Evolutionary conservation across 2,888 invertebrate species (phyloP), one percentile per base, ranked within the genome.

Genomic region (Clunio marinus): DNA sequence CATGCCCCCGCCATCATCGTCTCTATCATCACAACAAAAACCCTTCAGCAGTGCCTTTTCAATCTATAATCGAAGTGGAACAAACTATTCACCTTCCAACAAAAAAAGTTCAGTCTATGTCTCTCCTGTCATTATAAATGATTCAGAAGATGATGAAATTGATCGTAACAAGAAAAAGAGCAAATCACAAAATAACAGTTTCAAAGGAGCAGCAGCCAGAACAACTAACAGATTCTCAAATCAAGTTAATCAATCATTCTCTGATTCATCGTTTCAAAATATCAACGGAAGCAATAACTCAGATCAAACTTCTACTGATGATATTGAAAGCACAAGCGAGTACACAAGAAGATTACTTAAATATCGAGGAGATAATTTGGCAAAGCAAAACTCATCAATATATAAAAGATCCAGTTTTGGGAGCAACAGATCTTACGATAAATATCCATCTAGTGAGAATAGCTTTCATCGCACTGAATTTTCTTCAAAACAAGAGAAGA

Each of bases 251-350:
- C 32, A 32, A 32, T 10, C 4, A 7, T 4, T 10, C 4, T 7
- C 32, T 32, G 25, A 25, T 24, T 8, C 27, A 4, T 27, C 10
- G 7, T n/a, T n/a, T n/a, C 17, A 13, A 17, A 35, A n/a, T 2
- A 5, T 15, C 5, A 32, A 60, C 20, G 51, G 55, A 20, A 35
- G 8, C 4, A 68, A 68, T 35, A 15, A 25, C 13, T 17, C 22
- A 2, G 20, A 78, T 55, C 77, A 81, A 2, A 71, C 71, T 24
- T 72, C 82, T 72, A 81, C 83, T 75, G 82, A 82, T 70, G 86
- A 87, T 74, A 85, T 87, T 72, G 87, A 88, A 66, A 88, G 85
- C 76, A 78, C 88, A 73, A 88, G 87, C 73, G 88, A 86, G 74
- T 88, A 88, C 72, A 87, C 88, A 0, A 81, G 83, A 69, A 82